Conservation (phyloP, 2,797 vertebrate species). For the Sebastiscus tertius region DNA sequence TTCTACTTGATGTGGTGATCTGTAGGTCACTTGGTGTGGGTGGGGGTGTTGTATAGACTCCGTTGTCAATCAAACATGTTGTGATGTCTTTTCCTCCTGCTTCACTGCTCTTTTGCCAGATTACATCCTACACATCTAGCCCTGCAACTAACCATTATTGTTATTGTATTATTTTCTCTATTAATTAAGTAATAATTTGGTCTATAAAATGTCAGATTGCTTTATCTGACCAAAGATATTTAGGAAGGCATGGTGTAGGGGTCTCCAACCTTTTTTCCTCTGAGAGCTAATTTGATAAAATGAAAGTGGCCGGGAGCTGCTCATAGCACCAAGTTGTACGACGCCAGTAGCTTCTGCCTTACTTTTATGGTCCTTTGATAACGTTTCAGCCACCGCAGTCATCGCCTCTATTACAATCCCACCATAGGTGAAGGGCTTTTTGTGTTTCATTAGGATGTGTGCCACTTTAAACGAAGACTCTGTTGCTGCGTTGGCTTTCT, state of each 20-base stretch:
- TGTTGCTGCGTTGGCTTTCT: too few relatives aligned
- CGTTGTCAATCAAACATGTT: constrained; percentile 38
- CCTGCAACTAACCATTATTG: not conserved
- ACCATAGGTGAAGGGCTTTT: too few relatives aligned
- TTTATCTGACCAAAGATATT: not conserved
- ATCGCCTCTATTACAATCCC: too few relatives aligned
- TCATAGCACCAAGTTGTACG: too few relatives aligned
- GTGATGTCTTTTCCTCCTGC: constrained; percentile 1
- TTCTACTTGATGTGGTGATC: constrained; percentile 9
- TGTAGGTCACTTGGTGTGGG: constrained; percentile 12
- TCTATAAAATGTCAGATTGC: not conserved
- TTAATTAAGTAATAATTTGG: not conserved
- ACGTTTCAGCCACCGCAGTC: too few relatives aligned
- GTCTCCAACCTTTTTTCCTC: too few relatives aligned
- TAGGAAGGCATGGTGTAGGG: not conserved
- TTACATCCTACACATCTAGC: constrained; percentile 9
- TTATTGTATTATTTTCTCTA: not conserved
- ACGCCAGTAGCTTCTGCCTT: too few relatives aligned
- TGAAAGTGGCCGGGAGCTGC: too few relatives aligned
- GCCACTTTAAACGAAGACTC: fast-evolving
- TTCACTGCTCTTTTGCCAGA: constrained; percentile 2
- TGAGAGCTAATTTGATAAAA: too few relatives aligned
- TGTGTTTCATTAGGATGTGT: too few relatives aligned
- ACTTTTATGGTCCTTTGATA: too few relatives aligned
- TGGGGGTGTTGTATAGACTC: constrained; percentile 16